These are phyloP conservation scores for Hylia prasina DNA, from an alignment of 2,113 vertebrate genomes.

Conservation along the genomic window DNA sequence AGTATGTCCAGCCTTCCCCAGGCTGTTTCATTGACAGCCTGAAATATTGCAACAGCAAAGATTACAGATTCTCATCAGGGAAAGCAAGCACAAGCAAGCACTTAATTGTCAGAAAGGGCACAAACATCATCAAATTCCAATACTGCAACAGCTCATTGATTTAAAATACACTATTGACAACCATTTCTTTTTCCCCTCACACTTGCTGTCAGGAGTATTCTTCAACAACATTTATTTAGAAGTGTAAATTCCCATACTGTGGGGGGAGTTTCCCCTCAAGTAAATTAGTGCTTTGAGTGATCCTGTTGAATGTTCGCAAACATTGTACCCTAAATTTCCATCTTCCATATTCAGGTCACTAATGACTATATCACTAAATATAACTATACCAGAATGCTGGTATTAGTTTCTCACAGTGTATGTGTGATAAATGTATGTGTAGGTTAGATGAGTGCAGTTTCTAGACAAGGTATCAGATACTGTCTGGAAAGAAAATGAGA, in stretches of 20 bases:
- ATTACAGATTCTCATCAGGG: background rate
- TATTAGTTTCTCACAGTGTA: background rate
- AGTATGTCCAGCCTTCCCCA: background rate
- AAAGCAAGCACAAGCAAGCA: background rate
- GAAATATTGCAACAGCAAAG: background rate
- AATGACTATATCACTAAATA: background rate
- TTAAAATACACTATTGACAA: background rate
- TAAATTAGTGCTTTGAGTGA: background rate
- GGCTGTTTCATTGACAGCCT: background rate
- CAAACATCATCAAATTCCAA: background rate
- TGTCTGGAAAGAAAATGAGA: background rate
- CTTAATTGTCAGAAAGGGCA: background rate
- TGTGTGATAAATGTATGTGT: background rate
- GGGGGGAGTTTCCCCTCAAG: background rate
- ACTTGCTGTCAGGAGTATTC: background rate
- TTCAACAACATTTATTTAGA: background rate
- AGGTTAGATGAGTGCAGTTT: background rate
- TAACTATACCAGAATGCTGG: background rate
- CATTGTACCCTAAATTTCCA: background rate
- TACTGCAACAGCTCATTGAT: background rate
- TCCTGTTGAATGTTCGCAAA: background rate
- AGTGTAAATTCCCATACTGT: background rate
- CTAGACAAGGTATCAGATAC: background rate
- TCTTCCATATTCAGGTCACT: background rate
- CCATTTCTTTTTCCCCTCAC: background rate